Evolutionary conservation across 2,888 invertebrate species (phyloP), one percentile per base, ranked within the genome.

Genomic region (Brassicogethes aeneus): DNA sequence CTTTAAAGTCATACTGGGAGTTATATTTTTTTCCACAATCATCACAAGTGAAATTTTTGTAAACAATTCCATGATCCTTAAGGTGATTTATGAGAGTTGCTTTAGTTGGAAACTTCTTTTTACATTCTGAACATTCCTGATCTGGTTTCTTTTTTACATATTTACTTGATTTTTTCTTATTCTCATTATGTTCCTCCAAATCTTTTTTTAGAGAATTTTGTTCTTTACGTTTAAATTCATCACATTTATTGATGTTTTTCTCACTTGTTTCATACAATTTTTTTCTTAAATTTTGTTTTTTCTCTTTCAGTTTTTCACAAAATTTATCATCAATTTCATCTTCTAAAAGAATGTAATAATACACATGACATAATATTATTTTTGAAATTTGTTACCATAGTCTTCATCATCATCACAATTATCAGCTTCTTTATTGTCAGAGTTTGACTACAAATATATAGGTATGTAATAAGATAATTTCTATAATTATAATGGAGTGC

Each of bases 1-100:
- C 49, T 56, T 59, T 34, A 15, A 47, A 44, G 32, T 59, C 56
- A 41, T 51, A 59, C 17, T 53, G 46, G 37, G 54, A 56, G 32
- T 41, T 50, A 50, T 57, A 59, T 34, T 50, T 50, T 39, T 58
- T 58, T 12, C 50, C 50, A 37, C 59, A 59, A 15, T 50, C 41
- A 12, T 39, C 36, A 42, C 59, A 59, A 12, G 37, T 39, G 43
- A 50, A 44, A 40, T 51, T 51, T 42, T 43, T 53, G 23, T 50
- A 47, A n/a, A 45, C 42, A 16, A 52, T 34, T 5, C 52, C 52
- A 41, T 56, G 53, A 7, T 40, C 43, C 41, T 50, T 44, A 36
- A 51, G 36, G 42, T 57, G 57, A 2, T 40, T 42, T 39, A 46
- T 47, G 34, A 55, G 42, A 14, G 32, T 13, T 8, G 12, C 14